Evolutionary conservation across 35 echinoderm and acorn worm species (phyloP), one percentile per base, ranked within the genome.

Genomic region (Heliocidaris tuberculata): DNA sequence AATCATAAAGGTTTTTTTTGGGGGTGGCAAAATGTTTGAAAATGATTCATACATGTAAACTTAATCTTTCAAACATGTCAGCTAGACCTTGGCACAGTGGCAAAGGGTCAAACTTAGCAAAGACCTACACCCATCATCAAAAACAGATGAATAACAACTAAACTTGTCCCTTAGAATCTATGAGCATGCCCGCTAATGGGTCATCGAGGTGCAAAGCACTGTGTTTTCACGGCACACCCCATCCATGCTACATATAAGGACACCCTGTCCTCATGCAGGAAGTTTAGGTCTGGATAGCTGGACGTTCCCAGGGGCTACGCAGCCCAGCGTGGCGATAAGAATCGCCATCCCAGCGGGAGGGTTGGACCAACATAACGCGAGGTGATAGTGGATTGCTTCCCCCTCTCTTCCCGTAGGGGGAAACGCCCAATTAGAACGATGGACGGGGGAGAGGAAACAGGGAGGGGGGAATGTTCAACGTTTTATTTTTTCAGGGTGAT

Each of bases 331-430:
- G 19, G 65, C 21, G 65, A 78, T 78, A 78, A 78, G 65, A n/a
- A 78, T 78, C 65, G 27, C 65, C 65, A n/a, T n/a, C 24, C 65
- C 65, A 7, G 7, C 5, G 21, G 65, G 65, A 78, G 65, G 65
- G 65, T 78, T 78, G 65, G 65, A 78, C 65, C 65, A 78, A 78
- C 65, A 78, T n/a, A 27, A 78, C 65, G 27, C 65, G 2, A 78
- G 65, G 65, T 78, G 65, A 78, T 78, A 78, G 65, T 78, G 65
- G 65, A 78, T 78, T 78, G 65, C 27, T 78, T 78, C 65, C 65
- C 65, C 65, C 21, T 78, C 21, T 0, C 65, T 78, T 78, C 65
- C 65, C 21, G 65, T 21, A 78, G 65, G 27, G 65, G 65, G 65
- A 78, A 78, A 24, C 21, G 65, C 52, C 65, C 65, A 78, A 78